Conservation (phyloP, 2,888 invertebrate species). For the Hemithea aestivaria region DNA sequence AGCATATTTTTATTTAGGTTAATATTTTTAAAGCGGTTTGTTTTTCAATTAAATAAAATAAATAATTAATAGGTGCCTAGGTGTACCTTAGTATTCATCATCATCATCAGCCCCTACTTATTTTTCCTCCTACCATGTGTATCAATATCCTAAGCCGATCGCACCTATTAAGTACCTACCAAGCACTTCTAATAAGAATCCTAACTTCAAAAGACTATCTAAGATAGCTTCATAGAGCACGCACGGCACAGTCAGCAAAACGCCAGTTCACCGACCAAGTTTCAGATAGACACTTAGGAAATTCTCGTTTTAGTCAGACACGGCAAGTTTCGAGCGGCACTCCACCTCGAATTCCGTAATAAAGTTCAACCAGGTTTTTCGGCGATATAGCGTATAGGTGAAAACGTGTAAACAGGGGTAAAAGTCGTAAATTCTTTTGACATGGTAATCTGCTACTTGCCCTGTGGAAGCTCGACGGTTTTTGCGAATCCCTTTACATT, state of each 20-base stretch:
- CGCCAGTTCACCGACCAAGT: slow-evolving; percentile 12
- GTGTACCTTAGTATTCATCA: too few relatives aligned
- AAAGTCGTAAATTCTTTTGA: slow-evolving; percentile 43
- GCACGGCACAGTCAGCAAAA: slow-evolving; percentile 5
- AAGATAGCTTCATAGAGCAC: slow-evolving; percentile 3
- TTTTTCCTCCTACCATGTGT: too few relatives aligned
- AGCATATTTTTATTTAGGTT: too few relatives aligned
- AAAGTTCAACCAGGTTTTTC: slow-evolving; percentile 31
- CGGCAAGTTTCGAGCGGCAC: slow-evolving; percentile 19
- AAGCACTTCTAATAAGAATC: too few relatives aligned
- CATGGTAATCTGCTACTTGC: slow-evolving; percentile 40
- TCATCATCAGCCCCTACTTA: too few relatives aligned
- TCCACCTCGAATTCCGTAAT: slow-evolving; percentile 25
- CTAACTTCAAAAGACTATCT: neutral
- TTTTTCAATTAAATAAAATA: too few relatives aligned
- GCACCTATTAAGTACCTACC: too few relatives aligned
- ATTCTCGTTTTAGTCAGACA: slow-evolving; percentile 19
- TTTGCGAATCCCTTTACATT: slow-evolving; percentile 18
- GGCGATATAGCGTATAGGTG: slow-evolving; percentile 22
- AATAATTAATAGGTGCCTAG: too few relatives aligned
- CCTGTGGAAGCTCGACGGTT: slow-evolving; percentile 13
- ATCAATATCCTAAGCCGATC: too few relatives aligned
- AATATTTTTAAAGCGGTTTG: too few relatives aligned
- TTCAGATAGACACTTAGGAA: slow-evolving; percentile 17
- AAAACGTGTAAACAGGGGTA: slow-evolving; percentile 38